Conservation (phyloP, 1,140 invertebrate species). For the Drosophila cardini region DNA sequence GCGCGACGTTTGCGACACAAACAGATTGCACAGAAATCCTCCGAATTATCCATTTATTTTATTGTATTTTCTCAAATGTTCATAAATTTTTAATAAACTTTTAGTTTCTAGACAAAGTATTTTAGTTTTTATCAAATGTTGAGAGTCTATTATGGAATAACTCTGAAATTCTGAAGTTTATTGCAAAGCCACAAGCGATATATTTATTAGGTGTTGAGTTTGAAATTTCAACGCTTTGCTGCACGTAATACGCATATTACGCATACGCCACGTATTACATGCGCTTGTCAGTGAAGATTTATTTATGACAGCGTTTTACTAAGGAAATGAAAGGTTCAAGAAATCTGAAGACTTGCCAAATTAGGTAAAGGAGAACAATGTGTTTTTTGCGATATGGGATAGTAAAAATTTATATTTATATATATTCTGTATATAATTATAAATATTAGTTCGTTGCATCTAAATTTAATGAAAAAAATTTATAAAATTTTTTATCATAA, state of each 20-base stretch:
- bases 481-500: no score
- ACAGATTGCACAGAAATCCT: slow-evolving; percentile 51
- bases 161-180: slow-evolving; percentile 21
- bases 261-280: slow-evolving; percentile 38
- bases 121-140: slow-evolving; percentile 2
- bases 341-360: slow-evolving; percentile 45
- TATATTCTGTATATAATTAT: no score
- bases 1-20: slow-evolving; percentile 32
- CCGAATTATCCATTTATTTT: slow-evolving; percentile 12
- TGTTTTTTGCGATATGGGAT: no score
- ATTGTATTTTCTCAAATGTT: neutral
- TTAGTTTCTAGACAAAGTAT: neutral
- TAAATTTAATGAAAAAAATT: no score
- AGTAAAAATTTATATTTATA: no score
- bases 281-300: slow-evolving; percentile 47
- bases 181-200: slow-evolving; percentile 17
- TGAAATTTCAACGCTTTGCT: neutral
- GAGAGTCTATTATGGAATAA: neutral
- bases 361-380: no score
- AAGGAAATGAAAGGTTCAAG: slow-evolving; percentile 39
- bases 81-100: neutral
- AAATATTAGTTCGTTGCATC: no score
- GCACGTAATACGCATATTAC: slow-evolving; percentile 1
- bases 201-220: neutral
- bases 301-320: slow-evolving; percentile 46